phyloP scores from a whole-genome alignment of 1,140 invertebrate genomes.

The Eciton burchellii region DNA sequence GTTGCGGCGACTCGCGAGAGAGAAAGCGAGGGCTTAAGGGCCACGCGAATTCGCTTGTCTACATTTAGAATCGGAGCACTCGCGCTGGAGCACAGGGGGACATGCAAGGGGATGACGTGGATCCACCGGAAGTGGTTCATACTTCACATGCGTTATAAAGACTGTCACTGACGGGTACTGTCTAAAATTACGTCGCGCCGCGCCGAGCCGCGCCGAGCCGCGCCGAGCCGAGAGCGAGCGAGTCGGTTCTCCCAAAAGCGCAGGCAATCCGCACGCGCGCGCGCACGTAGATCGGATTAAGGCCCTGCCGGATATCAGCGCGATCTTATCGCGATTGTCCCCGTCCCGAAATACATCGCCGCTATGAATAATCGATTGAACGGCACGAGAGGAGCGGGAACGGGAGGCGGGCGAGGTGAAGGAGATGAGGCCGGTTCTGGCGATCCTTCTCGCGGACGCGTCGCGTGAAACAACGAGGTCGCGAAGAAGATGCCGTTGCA shows the following conservation, averaged over 20 bases:
- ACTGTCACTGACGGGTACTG: slow-evolving; percentile 75
- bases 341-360: background rate
- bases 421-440: background rate
- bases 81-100: slow-evolving; percentile 73
- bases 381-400: background rate
- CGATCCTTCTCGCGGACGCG: slow-evolving; percentile 42
- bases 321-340: background rate
- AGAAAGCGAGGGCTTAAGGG: slow-evolving; percentile 68
- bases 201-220: too few species aligned
- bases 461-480: slow-evolving; percentile 56
- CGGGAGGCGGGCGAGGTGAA: background rate
- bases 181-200: slow-evolving; percentile 73
- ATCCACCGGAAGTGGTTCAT: slow-evolving; percentile 76
- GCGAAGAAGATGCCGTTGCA: slow-evolving; percentile 57
- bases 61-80: slow-evolving; percentile 73
- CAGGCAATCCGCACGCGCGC: slow-evolving; percentile 27
- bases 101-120: slow-evolving; percentile 71
- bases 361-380: slow-evolving; percentile 41
- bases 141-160: slow-evolving; percentile 76
- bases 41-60: slow-evolving; percentile 72
- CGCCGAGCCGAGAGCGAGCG: slow-evolving; percentile 56
- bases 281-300: slow-evolving; percentile 31
- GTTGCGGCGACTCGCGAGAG: slow-evolving; percentile 20
- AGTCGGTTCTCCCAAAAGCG: background rate
- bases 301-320: background rate